These are phyloP conservation scores for Leptopterna dolabrata DNA, from an alignment of 2,888 invertebrate genomes.

Conservation along the genomic window DNA sequence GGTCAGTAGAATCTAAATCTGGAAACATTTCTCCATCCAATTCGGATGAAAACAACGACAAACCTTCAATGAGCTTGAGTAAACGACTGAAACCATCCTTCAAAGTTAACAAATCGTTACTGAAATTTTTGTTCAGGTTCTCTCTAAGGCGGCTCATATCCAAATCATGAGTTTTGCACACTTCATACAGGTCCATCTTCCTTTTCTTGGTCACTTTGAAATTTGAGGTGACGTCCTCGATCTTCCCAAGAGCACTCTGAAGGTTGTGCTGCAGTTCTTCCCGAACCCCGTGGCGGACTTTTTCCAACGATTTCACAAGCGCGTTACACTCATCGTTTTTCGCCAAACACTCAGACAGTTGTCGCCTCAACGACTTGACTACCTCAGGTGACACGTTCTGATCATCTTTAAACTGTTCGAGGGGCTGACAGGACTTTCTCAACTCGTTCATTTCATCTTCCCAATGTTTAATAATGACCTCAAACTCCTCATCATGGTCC, in stretches of 20 bases:
- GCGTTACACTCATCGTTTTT: constrained; percentile 18
- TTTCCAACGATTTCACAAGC: neutral
- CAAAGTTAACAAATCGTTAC: constrained; percentile 33
- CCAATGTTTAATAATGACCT: constrained; percentile 15
- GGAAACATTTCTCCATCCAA: neutral
- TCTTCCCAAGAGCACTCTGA: neutral
- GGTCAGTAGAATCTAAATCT: neutral
- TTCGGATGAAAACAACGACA: neutral
- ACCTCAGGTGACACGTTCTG: neutral
- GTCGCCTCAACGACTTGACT: neutral
- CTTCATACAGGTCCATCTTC: constrained; percentile 33
- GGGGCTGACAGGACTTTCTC: neutral
- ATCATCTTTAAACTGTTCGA: neutral
- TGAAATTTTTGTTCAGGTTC: constrained; percentile 9
- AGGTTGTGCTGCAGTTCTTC: neutral
- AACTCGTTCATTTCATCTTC: constrained; percentile 1
- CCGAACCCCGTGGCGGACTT: neutral
- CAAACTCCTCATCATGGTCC: constrained; percentile 38
- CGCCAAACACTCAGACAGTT: constrained; percentile 4
- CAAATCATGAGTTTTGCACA: neutral
- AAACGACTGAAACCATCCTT: constrained; percentile 34
- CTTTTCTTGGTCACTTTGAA: constrained; percentile 10
- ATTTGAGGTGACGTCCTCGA: constrained; percentile 30
- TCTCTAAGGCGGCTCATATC: constrained; percentile 25
- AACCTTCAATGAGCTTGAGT: neutral